A percentile compares a stretch with the other conserved stretches of the same genome.
phyloP scores from a whole-genome alignment of 2,113 vertebrate genomes.

The Meles meles region DNA sequence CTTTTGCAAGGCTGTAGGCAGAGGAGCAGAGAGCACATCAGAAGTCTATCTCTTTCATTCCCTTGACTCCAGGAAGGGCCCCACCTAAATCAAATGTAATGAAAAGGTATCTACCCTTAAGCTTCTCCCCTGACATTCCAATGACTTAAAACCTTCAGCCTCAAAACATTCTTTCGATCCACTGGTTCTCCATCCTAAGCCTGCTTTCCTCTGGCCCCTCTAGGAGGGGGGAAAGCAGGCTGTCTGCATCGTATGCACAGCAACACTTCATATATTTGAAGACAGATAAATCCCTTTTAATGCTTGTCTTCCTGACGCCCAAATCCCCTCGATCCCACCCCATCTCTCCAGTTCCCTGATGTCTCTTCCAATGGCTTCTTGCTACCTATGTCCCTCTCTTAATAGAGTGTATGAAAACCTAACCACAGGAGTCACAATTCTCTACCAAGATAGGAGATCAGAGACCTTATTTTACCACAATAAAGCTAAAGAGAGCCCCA shows the following conservation, averaged over 20 bases:
- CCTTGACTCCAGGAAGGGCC: not conserved
- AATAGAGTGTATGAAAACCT: not conserved
- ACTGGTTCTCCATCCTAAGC: constrained; percentile 5
- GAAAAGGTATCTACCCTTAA: constrained; percentile 47
- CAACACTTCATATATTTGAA: constrained; percentile 71
- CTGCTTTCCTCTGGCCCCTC: not conserved
- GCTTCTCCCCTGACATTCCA: constrained; percentile 48
- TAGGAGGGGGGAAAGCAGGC: not conserved
- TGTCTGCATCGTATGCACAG: not conserved
- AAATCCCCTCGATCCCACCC: constrained; percentile 31
- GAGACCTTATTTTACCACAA: not conserved
- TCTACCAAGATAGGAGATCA: not conserved
- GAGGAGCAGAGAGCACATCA: not conserved
- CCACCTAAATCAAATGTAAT: constrained; percentile 50
- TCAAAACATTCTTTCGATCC: constrained; percentile 44
- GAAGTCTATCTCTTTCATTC: not conserved
- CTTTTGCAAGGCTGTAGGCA: not conserved
- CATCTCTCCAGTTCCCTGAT: not conserved
- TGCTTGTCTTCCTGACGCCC: constrained; percentile 57
- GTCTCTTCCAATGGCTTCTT: not conserved
- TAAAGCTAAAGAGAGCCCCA: not conserved
- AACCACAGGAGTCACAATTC: not conserved
- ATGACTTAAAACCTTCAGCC: constrained; percentile 49
- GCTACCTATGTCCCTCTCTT: constrained; percentile 10
- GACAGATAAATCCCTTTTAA: constrained; percentile 69